These are phyloP conservation scores for Yponomeuta malinellus DNA, from an alignment of 2,888 invertebrate species.

Conservation along the genomic window DNA sequence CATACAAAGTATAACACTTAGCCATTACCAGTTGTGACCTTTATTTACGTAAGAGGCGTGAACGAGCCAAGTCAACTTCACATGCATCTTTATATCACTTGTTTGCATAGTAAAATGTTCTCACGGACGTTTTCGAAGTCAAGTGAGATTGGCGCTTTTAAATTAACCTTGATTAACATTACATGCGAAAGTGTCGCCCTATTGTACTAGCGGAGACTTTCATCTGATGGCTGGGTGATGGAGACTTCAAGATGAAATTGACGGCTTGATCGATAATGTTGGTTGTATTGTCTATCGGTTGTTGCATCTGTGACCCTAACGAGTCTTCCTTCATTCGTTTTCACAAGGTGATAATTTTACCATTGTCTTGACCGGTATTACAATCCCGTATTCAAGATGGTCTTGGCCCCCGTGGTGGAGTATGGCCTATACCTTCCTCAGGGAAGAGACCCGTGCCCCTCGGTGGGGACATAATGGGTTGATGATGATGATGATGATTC, in stretches of 20 bases:
- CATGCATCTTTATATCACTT: conserved; percentile 31
- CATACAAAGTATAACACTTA: conserved; percentile 16
- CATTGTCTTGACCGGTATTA: neutral
- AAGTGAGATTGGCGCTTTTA: conserved; percentile 13
- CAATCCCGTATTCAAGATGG: conserved; percentile 30
- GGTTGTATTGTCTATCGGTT: neutral
- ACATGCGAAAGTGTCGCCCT: neutral
- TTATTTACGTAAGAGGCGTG: conserved; percentile 58
- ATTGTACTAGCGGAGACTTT: neutral
- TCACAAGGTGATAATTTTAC: neutral
- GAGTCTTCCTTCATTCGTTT: neutral
- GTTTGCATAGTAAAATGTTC: conserved; percentile 49
- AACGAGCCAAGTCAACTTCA: conserved; percentile 50
- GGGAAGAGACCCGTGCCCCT: too few species aligned
- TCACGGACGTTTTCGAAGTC: conserved; percentile 47
- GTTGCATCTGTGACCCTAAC: neutral
- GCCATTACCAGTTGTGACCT: conserved; percentile 34
- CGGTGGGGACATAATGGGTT: too few species aligned
- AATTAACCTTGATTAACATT: neutral
- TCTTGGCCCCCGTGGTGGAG: too few species aligned
- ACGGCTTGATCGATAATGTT: neutral
- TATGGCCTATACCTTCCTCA: too few species aligned
- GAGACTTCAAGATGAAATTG: neutral
- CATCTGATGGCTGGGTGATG: neutral
- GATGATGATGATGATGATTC: too few species aligned